Evolutionary conservation across 2,888 invertebrate genomes (phyloP), one percentile per base, ranked within the genome.

Genomic region (Stramonita haemastoma): DNA sequence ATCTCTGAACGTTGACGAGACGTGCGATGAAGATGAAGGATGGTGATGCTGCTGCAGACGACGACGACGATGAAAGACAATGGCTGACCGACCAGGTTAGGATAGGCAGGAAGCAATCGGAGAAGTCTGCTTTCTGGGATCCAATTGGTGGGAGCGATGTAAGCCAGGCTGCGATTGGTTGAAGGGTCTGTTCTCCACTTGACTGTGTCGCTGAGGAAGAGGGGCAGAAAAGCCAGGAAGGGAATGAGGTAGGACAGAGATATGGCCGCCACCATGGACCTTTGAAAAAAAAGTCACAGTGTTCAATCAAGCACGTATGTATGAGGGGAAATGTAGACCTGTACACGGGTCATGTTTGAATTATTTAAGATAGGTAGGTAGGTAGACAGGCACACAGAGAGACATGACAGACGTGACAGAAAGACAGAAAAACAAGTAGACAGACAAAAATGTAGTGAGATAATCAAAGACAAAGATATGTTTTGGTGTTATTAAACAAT

Each of bases 131-230:
- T 79, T 4, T 79, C 77, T 11, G 32, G 5, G 15, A 32, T 2
- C 77, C 15, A 34, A 26, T 32, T 32, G 77, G 15, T 17, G 32
- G 32, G 13, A 32, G 34, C 77, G n/a, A 13, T n/a, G 77, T 79
- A 79, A 79, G 77, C 77, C 32, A 79, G 32, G 77, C 77, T 79
- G 77, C 77, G 77, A 79, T 79, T 79, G 77, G 77, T 79, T 32
- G 77, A 79, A 79, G 77, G 77, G 17, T 79, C 77, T 4, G 32
- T 11, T 32, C 19, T 32, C 77, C 77, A 79, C 34, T 32, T 34
- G 13, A 79, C 77, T 2, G 77, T 79, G 77, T 26, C 29, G 17
- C 13, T 26, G 26, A 79, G 11, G 15, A 79, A 2, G 17, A 15
- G 32, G 19, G 77, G 77, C 11, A 79, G 77, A 26, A 17, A 79